Percentiles rank a stretch among this genome's conserved stretches.
Evolutionary conservation across 2,888 invertebrate species (phyloP).

Genomic region (Trissolcus brochymenae): DNA sequence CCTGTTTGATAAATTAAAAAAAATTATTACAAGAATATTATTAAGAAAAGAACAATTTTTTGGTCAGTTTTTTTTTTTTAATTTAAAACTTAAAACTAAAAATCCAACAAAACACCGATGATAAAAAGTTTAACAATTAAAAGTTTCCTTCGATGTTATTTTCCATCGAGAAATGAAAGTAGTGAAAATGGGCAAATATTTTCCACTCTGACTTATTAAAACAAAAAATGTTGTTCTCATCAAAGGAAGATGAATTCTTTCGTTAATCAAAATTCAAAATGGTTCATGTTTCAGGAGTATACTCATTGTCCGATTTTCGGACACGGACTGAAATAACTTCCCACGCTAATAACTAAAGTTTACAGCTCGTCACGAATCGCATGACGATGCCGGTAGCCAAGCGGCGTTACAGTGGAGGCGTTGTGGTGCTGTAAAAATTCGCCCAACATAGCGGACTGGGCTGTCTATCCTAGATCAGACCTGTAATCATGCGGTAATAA

Average conservation of each 20-base stretch:
- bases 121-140: too few relatives aligned
- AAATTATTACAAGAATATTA: not conserved
- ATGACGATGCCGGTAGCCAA: constrained; percentile 62
- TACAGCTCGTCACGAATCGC: constrained; percentile 68
- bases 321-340: constrained; percentile 55
- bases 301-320: constrained; percentile 37
- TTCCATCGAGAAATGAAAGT: constrained; percentile 1
- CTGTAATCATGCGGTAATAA: constrained; percentile 73
- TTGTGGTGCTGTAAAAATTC: constrained; percentile 56
- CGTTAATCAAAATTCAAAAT: constrained; percentile 19
- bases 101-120: too few relatives aligned
- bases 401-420: constrained; percentile 56
- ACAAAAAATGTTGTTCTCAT: too few relatives aligned
- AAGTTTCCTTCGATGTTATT: too few relatives aligned
- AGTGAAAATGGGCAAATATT: not conserved
- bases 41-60: not conserved
- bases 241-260: constrained; percentile 11
- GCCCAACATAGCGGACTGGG: constrained; percentile 52
- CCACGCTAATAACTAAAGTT: constrained; percentile 58
- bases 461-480: constrained; percentile 71
- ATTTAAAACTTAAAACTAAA: too few relatives aligned
- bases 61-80: not conserved
- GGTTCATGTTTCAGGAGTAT: constrained; percentile 10
- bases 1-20: too few relatives aligned
- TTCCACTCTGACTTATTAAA: too few relatives aligned